phyloP scores from a whole-genome alignment of 2,797 vertebrate species.

The Muscicapa striata region DNA sequence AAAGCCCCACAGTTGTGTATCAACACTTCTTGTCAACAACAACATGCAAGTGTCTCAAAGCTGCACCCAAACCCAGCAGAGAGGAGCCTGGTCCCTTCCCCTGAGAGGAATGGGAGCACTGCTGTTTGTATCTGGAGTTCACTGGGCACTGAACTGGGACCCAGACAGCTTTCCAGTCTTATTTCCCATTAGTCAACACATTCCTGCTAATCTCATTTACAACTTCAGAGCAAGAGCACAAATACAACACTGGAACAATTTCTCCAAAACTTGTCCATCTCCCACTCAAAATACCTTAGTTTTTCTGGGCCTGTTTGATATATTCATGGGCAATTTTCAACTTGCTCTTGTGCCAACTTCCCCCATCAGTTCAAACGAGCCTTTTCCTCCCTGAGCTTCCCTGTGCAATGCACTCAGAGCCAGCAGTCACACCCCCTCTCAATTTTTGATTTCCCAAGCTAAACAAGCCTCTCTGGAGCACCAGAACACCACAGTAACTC shows the following conservation, averaged over 20 bases:
- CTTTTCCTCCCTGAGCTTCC: background rate
- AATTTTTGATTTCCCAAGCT: background rate
- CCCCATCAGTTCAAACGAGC: background rate
- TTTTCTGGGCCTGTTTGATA: background rate
- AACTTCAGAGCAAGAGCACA: background rate
- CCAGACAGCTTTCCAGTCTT: background rate
- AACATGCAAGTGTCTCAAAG: background rate
- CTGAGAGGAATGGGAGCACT: background rate
- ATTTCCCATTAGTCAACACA: background rate
- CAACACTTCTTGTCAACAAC: background rate
- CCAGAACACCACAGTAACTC: background rate
- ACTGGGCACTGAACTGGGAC: fast-evolving
- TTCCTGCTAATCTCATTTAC: background rate
- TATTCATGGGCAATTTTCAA: fast-evolving
- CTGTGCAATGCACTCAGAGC: background rate
- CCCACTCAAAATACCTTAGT: background rate
- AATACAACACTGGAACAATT: background rate
- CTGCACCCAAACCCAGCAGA: background rate
- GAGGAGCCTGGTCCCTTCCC: background rate
- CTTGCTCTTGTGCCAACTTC: background rate
- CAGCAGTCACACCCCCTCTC: background rate
- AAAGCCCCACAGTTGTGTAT: background rate
- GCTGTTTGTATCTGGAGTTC: background rate
- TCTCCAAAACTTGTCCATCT: background rate
- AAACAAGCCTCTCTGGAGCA: background rate